Percentiles rank a stretch among this genome's conserved stretches.
Conservation (phyloP, 2,797 vertebrate genomes). For the Pelochelys cantorii region DNA sequence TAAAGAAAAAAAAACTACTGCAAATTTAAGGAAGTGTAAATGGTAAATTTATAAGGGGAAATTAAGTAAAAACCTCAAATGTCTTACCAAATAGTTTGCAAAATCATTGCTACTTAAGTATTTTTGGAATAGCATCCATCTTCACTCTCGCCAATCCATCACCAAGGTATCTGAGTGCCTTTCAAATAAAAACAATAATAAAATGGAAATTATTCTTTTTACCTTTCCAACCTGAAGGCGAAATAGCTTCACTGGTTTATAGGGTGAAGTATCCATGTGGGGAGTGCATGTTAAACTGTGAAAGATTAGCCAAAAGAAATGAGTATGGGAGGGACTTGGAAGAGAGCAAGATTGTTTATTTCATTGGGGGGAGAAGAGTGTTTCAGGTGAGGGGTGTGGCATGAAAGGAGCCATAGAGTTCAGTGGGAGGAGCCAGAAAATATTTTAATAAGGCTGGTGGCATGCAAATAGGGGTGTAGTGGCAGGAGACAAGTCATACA, state of each 20-base stretch:
- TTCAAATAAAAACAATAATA: background rate
- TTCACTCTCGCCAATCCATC: background rate
- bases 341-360: background rate
- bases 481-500: background rate
- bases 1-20: conserved; percentile 10
- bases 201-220: background rate
- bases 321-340: background rate
- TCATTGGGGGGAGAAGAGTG: background rate
- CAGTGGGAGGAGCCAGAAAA: background rate
- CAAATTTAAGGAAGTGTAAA: conserved; percentile 56
- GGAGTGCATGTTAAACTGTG: background rate
- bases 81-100: background rate
- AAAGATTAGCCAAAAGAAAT: background rate
- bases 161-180: background rate
- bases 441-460: background rate
- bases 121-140: fast-evolving
- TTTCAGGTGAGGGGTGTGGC: background rate
- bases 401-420: background rate
- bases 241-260: background rate
- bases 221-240: background rate
- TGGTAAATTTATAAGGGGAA: conserved; percentile 37
- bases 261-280: background rate
- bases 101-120: background rate
- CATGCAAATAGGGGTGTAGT: background rate
- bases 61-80: conserved; percentile 35